Percentiles rank a stretch among this genome's conserved stretches.
phyloP scores from a whole-genome alignment of 2,888 invertebrate species.

The Tyria jacobaeae region DNA sequence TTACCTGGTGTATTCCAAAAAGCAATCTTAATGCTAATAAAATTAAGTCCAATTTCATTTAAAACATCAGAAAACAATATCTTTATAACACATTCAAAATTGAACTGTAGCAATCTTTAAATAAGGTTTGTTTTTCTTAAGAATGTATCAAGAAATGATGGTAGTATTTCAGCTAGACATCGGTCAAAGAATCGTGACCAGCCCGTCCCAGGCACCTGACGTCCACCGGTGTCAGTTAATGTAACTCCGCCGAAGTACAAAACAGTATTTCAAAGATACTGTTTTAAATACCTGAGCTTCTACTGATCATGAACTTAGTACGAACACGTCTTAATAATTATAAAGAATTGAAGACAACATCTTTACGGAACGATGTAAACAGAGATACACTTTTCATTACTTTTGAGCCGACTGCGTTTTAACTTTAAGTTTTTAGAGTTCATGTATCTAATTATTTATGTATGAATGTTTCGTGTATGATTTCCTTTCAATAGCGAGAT shows the following conservation, averaged over 20 bases:
- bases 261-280: constrained; percentile 72
- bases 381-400: neutral
- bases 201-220: constrained; percentile 84
- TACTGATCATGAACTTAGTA: constrained; percentile 36
- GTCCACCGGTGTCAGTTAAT: constrained; percentile 76
- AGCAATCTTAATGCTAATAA: accelerated
- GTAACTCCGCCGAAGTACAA: constrained; percentile 69
- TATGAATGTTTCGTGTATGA: no score
- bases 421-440: no score
- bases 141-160: constrained; percentile 36
- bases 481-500: no score
- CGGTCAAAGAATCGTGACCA: constrained; percentile 85
- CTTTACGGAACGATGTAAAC: neutral
- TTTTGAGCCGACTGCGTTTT: neutral
- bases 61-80: constrained; percentile 29
- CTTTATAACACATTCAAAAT: constrained; percentile 27
- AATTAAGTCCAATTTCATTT: constrained; percentile 41
- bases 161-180: constrained; percentile 77
- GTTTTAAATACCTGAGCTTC: constrained; percentile 62
- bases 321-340: constrained; percentile 13
- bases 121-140: constrained; percentile 54
- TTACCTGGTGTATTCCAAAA: neutral
- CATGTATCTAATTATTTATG: no score
- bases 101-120: neutral
- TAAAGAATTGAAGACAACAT: neutral